Conservation (phyloP, 1,140 invertebrate species). For the Periplaneta americana region DNA sequence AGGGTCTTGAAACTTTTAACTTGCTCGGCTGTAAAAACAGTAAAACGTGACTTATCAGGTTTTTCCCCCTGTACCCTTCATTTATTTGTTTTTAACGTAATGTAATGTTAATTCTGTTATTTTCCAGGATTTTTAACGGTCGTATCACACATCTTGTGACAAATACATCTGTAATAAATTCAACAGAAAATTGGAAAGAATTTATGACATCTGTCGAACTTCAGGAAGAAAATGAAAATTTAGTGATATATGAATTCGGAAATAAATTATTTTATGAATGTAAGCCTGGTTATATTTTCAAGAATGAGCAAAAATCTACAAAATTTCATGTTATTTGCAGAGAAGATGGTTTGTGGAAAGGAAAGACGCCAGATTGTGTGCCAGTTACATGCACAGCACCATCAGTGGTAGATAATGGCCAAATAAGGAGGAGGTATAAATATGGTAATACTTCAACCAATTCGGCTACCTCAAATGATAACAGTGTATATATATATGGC, state of each 20-base stretch:
- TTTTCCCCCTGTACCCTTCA: no score
- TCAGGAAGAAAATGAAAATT: no score
- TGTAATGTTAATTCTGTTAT: neutral
- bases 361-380: neutral
- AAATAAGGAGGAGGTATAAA: neutral
- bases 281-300: neutral
- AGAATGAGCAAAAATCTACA: neutral
- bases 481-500: neutral
- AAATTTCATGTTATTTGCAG: neutral
- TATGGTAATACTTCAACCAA: neutral
- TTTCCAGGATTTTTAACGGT: constrained; percentile 10
- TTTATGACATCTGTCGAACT: neutral
- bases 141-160: neutral
- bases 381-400: neutral
- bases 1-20: no score
- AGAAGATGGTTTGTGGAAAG: neutral
- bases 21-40: no score
- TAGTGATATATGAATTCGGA: neutral
- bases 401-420: neutral
- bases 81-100: no score
- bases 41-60: no score
- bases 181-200: neutral
- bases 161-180: neutral
- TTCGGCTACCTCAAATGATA: neutral
- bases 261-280: neutral